phyloP scores from a whole-genome alignment of 2,797 vertebrate genomes.

The Glyptemys insculpta region DNA sequence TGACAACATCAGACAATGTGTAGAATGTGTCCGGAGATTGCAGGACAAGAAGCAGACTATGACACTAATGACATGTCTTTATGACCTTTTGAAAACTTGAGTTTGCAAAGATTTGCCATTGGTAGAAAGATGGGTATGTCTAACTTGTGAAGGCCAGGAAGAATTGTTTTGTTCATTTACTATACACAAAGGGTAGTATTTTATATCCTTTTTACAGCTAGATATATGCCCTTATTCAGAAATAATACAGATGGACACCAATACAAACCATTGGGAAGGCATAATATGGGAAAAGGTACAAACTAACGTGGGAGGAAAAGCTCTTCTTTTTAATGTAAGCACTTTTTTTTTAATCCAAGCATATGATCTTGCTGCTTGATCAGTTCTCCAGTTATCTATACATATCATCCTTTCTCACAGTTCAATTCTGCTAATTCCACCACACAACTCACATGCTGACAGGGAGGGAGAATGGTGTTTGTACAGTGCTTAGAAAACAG shows the following conservation, averaged over 20 bases:
- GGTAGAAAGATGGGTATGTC: not conserved
- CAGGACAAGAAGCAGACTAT: conserved; percentile 16
- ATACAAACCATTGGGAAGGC: not conserved
- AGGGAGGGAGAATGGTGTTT: not conserved
- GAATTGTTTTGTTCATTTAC: not conserved
- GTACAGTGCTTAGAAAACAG: not conserved
- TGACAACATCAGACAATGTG: conserved; percentile 4
- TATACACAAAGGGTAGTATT: not conserved
- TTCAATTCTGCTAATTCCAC: not conserved
- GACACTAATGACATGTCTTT: not conserved
- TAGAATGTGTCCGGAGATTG: not conserved
- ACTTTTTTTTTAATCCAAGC: not conserved
- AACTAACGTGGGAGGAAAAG: not conserved
- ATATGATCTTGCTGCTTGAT: not conserved
- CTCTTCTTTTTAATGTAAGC: not conserved
- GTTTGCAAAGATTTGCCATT: conserved; percentile 2
- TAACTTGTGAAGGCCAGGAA: not conserved
- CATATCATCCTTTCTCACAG: not conserved
- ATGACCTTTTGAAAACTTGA: conserved; percentile 14
- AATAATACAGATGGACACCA: not conserved
- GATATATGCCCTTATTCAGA: not conserved
- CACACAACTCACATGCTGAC: not conserved
- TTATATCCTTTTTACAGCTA: not conserved
- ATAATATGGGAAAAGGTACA: accelerated
- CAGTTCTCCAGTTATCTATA: not conserved